Percentiles rank a stretch among this genome's conserved stretches.
These are phyloP conservation scores for Gymnocypris eckloni DNA, from an alignment of 2,797 vertebrate genomes.

Conservation along the genomic window DNA sequence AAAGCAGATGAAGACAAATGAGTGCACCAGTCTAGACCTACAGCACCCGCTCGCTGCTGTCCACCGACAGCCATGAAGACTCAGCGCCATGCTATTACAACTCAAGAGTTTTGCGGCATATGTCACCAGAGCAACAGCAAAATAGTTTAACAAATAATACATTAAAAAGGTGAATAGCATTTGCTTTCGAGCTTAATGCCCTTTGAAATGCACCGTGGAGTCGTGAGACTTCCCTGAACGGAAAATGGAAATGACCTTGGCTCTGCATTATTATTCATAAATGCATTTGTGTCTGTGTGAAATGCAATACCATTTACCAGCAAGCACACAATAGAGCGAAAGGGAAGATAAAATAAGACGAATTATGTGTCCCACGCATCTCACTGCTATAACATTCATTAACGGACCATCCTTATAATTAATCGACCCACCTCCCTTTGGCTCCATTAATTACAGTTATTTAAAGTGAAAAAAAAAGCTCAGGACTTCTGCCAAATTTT, in stretches of 20 bases:
- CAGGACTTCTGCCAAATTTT: constrained; percentile 1
- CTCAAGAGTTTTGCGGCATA: background rate
- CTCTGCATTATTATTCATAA: constrained; percentile 41
- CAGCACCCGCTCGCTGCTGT: constrained; percentile 23
- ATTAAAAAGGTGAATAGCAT: background rate
- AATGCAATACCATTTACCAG: constrained; percentile 33
- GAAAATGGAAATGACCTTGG: constrained; percentile 42
- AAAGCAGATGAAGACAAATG: constrained; percentile 53
- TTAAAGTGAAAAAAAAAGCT: background rate
- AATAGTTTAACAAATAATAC: constrained; percentile 32
- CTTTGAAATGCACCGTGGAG: constrained; percentile 8
- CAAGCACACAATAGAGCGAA: constrained; percentile 1
- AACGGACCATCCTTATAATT: constrained; percentile 50
- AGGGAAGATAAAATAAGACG: constrained; percentile 33
- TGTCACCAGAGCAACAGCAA: background rate
- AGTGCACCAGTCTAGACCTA: constrained; percentile 28
- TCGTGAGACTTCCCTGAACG: constrained; percentile 15
- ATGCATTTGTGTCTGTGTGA: constrained; percentile 47
- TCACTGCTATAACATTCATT: constrained; percentile 34
- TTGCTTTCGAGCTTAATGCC: constrained; percentile 8
- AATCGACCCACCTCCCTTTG: constrained; percentile 37
- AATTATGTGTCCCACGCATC: constrained; percentile 28
- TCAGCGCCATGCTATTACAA: constrained; percentile 5
- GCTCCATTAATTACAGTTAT: constrained; percentile 31
- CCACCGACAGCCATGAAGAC: background rate